phyloP scores from a whole-genome alignment of 2,113 vertebrate genomes.

The Cavia porcellus region DNA sequence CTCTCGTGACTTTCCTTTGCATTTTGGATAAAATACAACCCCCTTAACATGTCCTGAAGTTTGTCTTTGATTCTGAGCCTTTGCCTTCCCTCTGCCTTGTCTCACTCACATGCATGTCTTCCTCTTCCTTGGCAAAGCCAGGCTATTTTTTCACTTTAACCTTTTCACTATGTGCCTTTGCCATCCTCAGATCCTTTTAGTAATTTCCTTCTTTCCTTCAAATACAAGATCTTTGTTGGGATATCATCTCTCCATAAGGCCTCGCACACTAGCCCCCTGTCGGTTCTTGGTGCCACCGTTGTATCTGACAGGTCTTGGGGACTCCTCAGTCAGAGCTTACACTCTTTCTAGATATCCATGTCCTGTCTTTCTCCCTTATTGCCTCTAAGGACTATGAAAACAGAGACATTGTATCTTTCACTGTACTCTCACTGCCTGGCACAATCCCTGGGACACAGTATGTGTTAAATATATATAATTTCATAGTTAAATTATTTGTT shows the following conservation, averaged over 20 bases:
- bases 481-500: conserved; percentile 38
- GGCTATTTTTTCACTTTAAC: background rate
- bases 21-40: background rate
- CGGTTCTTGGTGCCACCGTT: background rate
- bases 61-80: background rate
- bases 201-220: background rate
- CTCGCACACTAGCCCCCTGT: background rate
- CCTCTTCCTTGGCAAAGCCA: background rate
- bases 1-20: background rate
- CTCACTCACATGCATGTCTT: background rate
- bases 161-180: background rate
- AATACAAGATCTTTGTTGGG: background rate
- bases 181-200: background rate
- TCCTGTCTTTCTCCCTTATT: background rate
- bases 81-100: background rate
- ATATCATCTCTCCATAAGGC: background rate
- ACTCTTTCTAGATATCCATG: background rate
- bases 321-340: background rate
- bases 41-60: background rate
- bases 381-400: background rate
- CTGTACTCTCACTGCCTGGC: background rate
- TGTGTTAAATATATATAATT: background rate
- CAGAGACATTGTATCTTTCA: background rate
- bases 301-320: background rate
- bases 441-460: background rate